Evolutionary conservation across 2,797 vertebrate genomes (phyloP).

Genomic region (Thripadectes ignobilis): DNA sequence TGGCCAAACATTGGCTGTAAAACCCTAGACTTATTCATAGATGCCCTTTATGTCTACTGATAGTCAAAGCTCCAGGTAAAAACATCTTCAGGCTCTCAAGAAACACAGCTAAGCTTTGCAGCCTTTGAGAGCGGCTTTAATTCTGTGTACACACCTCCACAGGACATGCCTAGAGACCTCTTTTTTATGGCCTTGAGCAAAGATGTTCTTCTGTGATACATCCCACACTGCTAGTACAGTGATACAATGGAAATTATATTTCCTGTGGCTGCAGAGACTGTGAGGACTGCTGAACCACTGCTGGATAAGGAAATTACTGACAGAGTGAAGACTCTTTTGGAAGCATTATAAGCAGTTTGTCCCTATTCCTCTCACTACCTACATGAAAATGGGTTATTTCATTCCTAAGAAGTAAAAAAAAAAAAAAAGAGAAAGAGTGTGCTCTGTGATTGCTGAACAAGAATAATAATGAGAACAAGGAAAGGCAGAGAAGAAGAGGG

Average conservation of each 20-base stretch:
- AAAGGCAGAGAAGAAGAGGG: neutral
- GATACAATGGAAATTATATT: neutral
- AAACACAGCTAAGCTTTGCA: neutral
- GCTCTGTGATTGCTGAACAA: neutral
- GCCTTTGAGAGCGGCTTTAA: neutral
- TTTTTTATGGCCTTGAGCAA: neutral
- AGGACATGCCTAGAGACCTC: neutral
- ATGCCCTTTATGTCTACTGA: neutral
- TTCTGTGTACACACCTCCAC: neutral
- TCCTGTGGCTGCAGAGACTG: neutral
- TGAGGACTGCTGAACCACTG: neutral
- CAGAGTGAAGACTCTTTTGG: neutral
- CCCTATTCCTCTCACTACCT: neutral
- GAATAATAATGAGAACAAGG: neutral
- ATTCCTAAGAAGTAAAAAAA: neutral
- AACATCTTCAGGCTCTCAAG: neutral
- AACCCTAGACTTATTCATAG: neutral
- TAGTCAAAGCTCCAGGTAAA: neutral
- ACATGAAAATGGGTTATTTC: neutral
- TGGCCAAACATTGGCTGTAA: neutral
- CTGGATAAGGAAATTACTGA: neutral
- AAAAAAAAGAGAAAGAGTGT: neutral
- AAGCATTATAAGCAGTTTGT: neutral
- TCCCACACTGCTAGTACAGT: neutral
- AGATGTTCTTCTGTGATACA: neutral